A percentile compares a stretch with the other conserved stretches of the same genome.
These are phyloP conservation scores for Mesopsocus fuscifrons DNA, from an alignment of 2,888 invertebrate species.

Conservation along the genomic window DNA sequence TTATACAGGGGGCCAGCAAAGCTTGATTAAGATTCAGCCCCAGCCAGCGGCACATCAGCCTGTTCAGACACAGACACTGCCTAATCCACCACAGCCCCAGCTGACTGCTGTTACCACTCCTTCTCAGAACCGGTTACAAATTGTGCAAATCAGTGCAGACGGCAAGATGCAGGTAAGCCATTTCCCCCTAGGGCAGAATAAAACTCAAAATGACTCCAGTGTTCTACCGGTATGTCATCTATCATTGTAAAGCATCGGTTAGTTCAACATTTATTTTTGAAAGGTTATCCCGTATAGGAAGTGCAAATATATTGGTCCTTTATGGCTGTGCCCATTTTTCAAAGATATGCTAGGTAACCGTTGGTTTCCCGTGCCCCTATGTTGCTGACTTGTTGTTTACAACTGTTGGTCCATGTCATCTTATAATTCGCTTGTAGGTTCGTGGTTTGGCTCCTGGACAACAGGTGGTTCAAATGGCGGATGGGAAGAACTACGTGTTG, in stretches of 20 bases:
- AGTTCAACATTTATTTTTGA: no score
- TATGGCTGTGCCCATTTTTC: no score
- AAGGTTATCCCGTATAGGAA: no score
- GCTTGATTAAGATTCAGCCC: constrained; percentile 31
- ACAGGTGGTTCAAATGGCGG: constrained; percentile 80
- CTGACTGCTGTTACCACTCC: constrained; percentile 10
- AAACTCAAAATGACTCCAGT: no score
- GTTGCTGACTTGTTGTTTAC: no score
- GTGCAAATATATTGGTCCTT: constrained; percentile 45
- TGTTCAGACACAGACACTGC: constrained; percentile 16
- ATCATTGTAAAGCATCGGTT: no score
- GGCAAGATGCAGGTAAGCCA: constrained; percentile 84
- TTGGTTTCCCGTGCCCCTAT: neutral
- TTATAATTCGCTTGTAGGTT: no score
- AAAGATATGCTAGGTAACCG: no score
- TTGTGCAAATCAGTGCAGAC: constrained; percentile 80
- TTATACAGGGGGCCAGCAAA: constrained; percentile 26
- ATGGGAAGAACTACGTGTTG: constrained; percentile 77
- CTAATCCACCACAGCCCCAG: constrained; percentile 3
- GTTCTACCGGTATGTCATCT: no score
- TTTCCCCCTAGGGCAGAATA: no score
- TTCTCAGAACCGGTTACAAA: constrained; percentile 29
- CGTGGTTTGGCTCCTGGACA: constrained; percentile 30
- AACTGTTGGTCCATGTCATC: no score
- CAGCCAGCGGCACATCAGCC: constrained; percentile 21